phyloP scores from a whole-genome alignment of 1,140 invertebrate genomes.

The Drosophila arizonae region DNA sequence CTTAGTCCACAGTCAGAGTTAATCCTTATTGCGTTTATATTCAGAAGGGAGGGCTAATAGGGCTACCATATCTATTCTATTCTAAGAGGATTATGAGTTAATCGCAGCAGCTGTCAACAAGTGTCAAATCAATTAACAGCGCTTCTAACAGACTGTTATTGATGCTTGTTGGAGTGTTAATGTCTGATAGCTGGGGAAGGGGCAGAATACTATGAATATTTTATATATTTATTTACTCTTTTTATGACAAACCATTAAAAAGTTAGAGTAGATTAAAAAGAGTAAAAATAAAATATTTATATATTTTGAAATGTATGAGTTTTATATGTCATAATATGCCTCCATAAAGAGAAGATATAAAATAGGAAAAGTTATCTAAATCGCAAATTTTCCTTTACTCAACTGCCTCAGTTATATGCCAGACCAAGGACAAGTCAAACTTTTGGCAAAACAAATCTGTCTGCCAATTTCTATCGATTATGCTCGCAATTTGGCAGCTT shows the following conservation, averaged over 20 bases:
- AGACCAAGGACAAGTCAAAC: not conserved
- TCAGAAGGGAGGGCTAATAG: not conserved
- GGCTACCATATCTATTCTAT: not conserved
- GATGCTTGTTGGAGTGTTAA: too few species aligned
- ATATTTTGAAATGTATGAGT: too few species aligned
- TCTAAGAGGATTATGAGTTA: slow-evolving; percentile 15
- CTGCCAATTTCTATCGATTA: slow-evolving; percentile 45
- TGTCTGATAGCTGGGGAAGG: too few species aligned
- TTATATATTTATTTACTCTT: too few species aligned
- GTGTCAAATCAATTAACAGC: slow-evolving; percentile 7
- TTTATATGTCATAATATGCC: too few species aligned
- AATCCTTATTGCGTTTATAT: slow-evolving; percentile 26
- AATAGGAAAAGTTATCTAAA: not conserved
- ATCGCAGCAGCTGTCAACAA: slow-evolving; percentile 1
- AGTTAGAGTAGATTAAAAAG: not conserved
- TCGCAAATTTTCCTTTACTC: too few species aligned
- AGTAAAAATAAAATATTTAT: not conserved
- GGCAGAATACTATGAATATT: too few species aligned
- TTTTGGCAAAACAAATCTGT: slow-evolving; percentile 8
- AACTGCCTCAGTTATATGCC: too few species aligned
- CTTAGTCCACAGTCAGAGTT: slow-evolving; percentile 13
- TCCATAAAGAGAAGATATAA: too few species aligned
- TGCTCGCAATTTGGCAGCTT: slow-evolving; percentile 50
- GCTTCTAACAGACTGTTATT: too few species aligned
- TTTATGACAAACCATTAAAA: not conserved